Percentiles rank a stretch among this genome's conserved stretches.
These are phyloP conservation scores for Trichomalopsis sarcophagae DNA, from an alignment of 1,140 invertebrate species.

Conservation along the genomic window DNA sequence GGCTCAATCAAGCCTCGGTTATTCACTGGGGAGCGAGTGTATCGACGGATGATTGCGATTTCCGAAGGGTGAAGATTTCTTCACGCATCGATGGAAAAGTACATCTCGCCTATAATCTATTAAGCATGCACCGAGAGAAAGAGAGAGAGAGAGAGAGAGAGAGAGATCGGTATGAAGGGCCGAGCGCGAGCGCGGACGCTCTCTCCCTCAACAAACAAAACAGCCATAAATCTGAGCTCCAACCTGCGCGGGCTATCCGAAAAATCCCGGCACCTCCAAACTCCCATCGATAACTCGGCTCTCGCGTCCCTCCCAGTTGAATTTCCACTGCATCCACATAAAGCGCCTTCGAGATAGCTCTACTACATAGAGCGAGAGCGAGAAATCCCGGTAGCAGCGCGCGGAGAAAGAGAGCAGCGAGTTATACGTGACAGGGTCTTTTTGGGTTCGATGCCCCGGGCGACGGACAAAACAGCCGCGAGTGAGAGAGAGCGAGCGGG, in stretches of 20 bases:
- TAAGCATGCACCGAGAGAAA: no score
- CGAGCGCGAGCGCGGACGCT: no score
- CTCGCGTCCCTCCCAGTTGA: conserved; percentile 9
- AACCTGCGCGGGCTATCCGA: background rate
- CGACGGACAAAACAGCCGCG: conserved; percentile 59
- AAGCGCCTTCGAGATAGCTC: background rate
- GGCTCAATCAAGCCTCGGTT: conserved; percentile 18
- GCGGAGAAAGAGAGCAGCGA: conserved; percentile 24
- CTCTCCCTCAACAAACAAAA: conserved; percentile 31
- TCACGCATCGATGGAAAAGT: no score
- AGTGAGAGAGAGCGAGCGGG: background rate
- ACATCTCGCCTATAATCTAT: no score
- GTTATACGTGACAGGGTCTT: conserved; percentile 41
- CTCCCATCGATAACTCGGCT: conserved; percentile 18
- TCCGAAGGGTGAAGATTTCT: background rate
- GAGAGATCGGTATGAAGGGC: no score
- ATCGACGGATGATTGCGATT: background rate
- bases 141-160: no score
- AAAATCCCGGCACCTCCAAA: conserved; percentile 12
- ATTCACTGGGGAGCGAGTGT: background rate
- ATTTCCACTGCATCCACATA: background rate
- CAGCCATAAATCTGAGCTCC: conserved; percentile 33
- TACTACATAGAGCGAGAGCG: no score
- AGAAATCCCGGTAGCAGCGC: background rate
- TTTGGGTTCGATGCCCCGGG: conserved; percentile 56